Percentiles rank a stretch among this genome's conserved stretches.
Conservation (phyloP, 2,888 invertebrate species). For the Nephrotoma flavescens region DNA sequence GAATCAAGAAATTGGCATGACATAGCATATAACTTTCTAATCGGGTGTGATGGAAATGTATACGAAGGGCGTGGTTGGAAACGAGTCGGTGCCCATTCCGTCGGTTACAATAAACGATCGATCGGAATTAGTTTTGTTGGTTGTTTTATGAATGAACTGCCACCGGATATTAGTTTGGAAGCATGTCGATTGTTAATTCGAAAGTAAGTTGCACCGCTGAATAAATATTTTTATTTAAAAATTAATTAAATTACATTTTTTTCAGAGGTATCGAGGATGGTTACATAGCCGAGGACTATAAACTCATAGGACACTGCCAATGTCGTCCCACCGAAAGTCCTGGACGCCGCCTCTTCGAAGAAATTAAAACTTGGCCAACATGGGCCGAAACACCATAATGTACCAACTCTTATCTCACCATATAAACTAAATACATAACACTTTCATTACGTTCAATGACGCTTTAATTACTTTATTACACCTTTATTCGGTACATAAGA, state of each 20-base stretch:
- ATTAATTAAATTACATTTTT: not conserved
- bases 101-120: conserved; percentile 34
- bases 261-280: conserved; percentile 33
- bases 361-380: conserved; percentile 39
- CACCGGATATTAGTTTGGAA: conserved; percentile 28
- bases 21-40: conserved; percentile 38
- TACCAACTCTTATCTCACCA: not conserved
- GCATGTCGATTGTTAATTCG: conserved; percentile 33
- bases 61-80: conserved; percentile 44
- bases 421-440: not conserved
- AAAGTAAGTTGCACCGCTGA: conserved; percentile 11
- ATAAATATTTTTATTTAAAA: not conserved
- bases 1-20: conserved; percentile 37
- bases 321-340: conserved; percentile 36
- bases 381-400: conserved; percentile 15
- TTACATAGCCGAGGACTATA: conserved; percentile 33
- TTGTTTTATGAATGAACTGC: conserved; percentile 34
- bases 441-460: not conserved
- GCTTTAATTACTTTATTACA: not conserved
- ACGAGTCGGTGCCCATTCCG: conserved; percentile 37
- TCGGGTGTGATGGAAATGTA: conserved; percentile 40
- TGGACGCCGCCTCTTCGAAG: conserved; percentile 34
- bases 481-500: not conserved
- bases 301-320: conserved; percentile 37
- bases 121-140: conserved; percentile 40